A percentile compares a stretch with the other conserved stretches of the same genome.
Conservation (phyloP, 2,888 invertebrate species). For the Cynaeus angustus region DNA sequence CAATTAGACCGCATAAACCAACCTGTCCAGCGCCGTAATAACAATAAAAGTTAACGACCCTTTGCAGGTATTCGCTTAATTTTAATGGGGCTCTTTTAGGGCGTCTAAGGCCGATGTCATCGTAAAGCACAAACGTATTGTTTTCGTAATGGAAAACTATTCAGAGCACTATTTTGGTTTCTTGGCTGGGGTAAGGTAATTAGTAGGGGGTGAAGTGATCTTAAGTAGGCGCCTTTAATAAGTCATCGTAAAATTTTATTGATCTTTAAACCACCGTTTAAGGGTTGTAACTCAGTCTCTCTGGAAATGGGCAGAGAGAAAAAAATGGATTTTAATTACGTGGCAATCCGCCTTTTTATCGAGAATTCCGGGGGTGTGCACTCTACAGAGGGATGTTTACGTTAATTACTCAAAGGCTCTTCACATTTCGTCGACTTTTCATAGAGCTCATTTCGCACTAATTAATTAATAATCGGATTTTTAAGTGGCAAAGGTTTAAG, state of each 20-base stretch:
- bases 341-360: conserved; percentile 36
- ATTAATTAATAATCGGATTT: conserved; percentile 49
- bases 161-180: conserved; percentile 46
- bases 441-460: conserved; percentile 45
- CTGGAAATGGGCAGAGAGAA: conserved; percentile 6
- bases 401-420: conserved; percentile 58
- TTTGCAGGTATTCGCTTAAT: conserved; percentile 56
- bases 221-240: conserved; percentile 45
- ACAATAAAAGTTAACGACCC: conserved; percentile 58
- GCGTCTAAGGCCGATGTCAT: conserved; percentile 51
- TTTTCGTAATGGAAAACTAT: conserved; percentile 37
- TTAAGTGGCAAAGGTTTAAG: conserved; percentile 28
- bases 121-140: conserved; percentile 50
- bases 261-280: conserved; percentile 46
- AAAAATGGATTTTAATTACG: conserved; percentile 44
- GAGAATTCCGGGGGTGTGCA: conserved; percentile 31
- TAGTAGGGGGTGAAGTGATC: conserved; percentile 33
- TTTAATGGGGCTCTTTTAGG: conserved; percentile 50
- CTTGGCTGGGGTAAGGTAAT: conserved; percentile 18
- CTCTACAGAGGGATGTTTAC: conserved; percentile 53
- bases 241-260: conserved; percentile 51
- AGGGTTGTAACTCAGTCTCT: conserved; percentile 39
- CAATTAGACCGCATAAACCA: conserved; percentile 48
- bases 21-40: conserved; percentile 47
- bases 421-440: conserved; percentile 43